These are phyloP conservation scores for Rutilus rutilus DNA, from an alignment of 2,113 vertebrate genomes.

Conservation along the genomic window DNA sequence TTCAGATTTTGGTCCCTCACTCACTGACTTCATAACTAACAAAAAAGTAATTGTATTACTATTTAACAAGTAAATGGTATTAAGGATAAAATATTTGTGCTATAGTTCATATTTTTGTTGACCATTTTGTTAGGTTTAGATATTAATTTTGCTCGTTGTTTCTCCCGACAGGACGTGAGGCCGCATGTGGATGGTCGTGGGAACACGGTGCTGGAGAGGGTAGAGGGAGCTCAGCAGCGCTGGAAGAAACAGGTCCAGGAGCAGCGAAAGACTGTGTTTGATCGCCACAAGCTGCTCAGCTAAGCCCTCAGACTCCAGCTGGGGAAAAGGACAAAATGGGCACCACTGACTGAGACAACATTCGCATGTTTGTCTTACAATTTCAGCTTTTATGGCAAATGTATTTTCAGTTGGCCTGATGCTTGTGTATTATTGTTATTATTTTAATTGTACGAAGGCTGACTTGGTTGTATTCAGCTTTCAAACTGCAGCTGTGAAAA, in stretches of 20 bases:
- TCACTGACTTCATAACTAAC: no score
- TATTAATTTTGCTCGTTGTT: constrained; percentile 21
- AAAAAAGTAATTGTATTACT: no score
- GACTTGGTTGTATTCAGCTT: neutral
- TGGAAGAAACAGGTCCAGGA: constrained; percentile 98
- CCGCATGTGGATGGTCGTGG: constrained; percentile 70
- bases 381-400: constrained; percentile 16
- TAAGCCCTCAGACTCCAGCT: constrained; percentile 63
- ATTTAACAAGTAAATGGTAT: neutral
- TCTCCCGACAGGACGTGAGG: constrained; percentile 81
- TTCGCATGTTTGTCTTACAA: constrained; percentile 17
- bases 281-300: constrained; percentile 96
- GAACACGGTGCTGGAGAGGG: constrained; percentile 90
- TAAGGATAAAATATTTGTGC: neutral
- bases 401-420: neutral
- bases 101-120: neutral
- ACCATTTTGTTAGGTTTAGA: neutral
- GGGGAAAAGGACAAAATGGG: constrained; percentile 16
- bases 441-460: neutral
- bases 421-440: neutral
- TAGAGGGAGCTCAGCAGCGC: constrained; percentile 94
- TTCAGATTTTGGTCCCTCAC: neutral
- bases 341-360: neutral
- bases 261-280: constrained; percentile 94
- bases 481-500: neutral